A percentile compares a stretch with the other conserved stretches of the same genome.
Conservation (phyloP, 2,113 vertebrate genomes). For the Callionymus lyra region DNA sequence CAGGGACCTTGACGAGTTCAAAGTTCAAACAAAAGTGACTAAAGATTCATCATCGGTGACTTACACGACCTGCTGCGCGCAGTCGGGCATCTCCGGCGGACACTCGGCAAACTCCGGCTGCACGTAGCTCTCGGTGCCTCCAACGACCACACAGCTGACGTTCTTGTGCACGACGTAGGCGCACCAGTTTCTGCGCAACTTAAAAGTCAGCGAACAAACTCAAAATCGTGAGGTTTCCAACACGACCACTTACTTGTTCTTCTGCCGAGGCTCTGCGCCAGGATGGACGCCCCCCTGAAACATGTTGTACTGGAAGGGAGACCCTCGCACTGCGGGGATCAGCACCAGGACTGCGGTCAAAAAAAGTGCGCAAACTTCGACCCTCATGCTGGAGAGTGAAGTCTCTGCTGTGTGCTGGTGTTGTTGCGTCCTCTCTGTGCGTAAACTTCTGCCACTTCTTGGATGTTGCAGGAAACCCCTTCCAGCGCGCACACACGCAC, state of each 20-base stretch:
- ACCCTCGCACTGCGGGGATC: constrained; percentile 35
- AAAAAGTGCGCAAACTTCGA: not conserved
- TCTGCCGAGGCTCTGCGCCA: constrained; percentile 42
- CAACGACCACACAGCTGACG: constrained; percentile 83
- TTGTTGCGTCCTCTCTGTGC: no score
- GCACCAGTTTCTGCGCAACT: constrained; percentile 83
- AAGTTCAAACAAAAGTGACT: no score
- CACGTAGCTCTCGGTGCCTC: constrained; percentile 75
- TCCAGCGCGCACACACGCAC: no score
- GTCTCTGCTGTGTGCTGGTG: no score
- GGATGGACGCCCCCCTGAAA: constrained; percentile 52
- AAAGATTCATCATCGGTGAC: constrained; percentile 11
- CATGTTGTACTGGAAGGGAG: constrained; percentile 53
- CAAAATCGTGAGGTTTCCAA: not conserved
- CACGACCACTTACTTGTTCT: constrained; percentile 65
- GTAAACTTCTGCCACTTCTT: no score
- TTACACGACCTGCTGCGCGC: constrained; percentile 68
- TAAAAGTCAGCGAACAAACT: not conserved
- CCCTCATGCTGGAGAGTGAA: constrained; percentile 27
- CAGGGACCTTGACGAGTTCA: no score
- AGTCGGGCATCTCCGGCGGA: constrained; percentile 74
- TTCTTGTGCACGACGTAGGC: constrained; percentile 89
- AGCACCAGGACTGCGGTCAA: constrained; percentile 30
- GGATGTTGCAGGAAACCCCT: no score
- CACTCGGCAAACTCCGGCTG: constrained; percentile 78